phyloP scores from a whole-genome alignment of 2,888 invertebrate species.

The Drosophila lutescens region DNA sequence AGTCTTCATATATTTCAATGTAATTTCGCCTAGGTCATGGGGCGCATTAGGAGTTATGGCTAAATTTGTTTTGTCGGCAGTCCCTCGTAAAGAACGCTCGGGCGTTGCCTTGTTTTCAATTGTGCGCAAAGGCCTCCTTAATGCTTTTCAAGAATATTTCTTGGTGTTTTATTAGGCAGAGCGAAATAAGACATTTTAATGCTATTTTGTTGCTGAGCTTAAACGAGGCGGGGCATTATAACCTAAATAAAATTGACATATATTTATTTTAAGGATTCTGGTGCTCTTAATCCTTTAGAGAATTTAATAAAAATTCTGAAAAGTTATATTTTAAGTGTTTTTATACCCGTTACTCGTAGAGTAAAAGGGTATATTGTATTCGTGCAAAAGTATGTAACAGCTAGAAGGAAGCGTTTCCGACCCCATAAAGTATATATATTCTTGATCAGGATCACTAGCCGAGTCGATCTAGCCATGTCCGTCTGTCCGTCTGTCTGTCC shows the following conservation, averaged over 20 bases:
- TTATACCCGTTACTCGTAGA: no score
- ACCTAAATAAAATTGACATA: background rate
- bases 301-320: no score
- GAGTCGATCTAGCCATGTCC: no score
- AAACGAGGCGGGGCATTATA: background rate
- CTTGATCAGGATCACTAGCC: no score
- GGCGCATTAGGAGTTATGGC: constrained; percentile 44
- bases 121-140: background rate
- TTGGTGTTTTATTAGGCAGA: constrained; percentile 5
- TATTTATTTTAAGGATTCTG: background rate
- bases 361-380: no score
- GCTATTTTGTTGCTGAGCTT: background rate
- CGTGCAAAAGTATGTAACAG: no score
- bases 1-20: constrained; percentile 49
- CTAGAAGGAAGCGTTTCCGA: no score
- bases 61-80: constrained; percentile 36
- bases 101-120: constrained; percentile 9
- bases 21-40: constrained; percentile 41
- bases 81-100: constrained; percentile 19
- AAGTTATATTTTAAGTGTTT: no score
- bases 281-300: no score
- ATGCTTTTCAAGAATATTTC: constrained; percentile 11
- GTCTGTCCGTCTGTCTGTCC: no score
- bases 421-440: no score
- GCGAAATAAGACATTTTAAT: constrained; percentile 20